Evolutionary conservation across 2,797 vertebrate genomes (phyloP).

Genomic region (Carcharodon carcharias): DNA sequence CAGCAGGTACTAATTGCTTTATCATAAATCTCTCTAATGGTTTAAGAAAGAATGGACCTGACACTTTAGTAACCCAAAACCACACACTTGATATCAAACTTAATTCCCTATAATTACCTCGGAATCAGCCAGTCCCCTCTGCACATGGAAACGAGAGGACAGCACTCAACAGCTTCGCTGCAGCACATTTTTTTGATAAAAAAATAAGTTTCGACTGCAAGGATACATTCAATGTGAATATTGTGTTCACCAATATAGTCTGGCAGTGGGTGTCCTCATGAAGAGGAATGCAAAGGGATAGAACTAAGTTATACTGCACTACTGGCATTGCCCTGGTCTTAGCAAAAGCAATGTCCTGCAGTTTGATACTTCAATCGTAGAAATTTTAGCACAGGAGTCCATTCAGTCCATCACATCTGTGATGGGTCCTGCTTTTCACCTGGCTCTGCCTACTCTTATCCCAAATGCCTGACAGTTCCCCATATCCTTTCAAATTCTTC

Average conservation of each 20-base stretch:
- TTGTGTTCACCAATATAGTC: background rate
- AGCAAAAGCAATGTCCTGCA: background rate
- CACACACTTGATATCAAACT: slow-evolving; percentile 28
- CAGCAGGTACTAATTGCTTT: slow-evolving; percentile 63
- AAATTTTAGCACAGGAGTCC: background rate
- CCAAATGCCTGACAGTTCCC: background rate
- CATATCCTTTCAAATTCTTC: background rate
- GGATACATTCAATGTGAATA: background rate
- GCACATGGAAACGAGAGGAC: background rate
- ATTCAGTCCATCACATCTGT: background rate
- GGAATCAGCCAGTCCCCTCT: background rate
- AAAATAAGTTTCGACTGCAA: background rate
- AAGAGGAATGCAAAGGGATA: background rate
- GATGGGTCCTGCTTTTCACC: background rate
- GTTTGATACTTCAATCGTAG: background rate
- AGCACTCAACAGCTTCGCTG: background rate
- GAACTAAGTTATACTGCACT: background rate
- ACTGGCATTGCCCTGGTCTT: no score
- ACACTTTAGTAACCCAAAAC: slow-evolving; percentile 47
- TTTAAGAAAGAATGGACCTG: slow-evolving; percentile 50
- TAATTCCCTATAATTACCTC: background rate
- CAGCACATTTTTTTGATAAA: background rate
- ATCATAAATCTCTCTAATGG: slow-evolving; percentile 54
- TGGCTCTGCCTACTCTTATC: background rate
- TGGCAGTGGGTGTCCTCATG: background rate